These are phyloP conservation scores for Isurus oxyrinchus DNA, from an alignment of 2,113 vertebrate species.

Conservation along the genomic window DNA sequence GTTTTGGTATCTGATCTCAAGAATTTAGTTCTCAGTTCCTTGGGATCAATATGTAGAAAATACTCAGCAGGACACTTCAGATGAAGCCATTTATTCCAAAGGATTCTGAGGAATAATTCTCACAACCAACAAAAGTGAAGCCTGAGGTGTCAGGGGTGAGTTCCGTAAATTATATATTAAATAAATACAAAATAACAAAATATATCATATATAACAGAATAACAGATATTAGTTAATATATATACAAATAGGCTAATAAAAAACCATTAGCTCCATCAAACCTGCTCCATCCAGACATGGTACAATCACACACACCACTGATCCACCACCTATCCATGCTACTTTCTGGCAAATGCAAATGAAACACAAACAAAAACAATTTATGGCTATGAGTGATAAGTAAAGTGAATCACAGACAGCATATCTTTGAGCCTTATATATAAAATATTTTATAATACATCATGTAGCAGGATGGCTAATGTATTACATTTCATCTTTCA, in stretches of 20 bases:
- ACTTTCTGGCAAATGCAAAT: neutral
- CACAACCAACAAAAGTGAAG: neutral
- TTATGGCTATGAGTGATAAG: neutral
- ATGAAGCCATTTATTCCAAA: neutral
- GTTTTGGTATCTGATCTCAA: neutral
- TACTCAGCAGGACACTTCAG: neutral
- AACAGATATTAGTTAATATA: neutral
- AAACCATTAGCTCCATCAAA: neutral
- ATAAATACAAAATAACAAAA: neutral
- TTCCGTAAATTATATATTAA: neutral
- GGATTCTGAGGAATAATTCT: neutral
- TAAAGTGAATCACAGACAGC: neutral
- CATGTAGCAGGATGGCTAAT: neutral
- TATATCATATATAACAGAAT: neutral
- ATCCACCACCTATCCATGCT: neutral
- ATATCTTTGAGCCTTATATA: neutral
- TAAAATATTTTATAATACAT: neutral
- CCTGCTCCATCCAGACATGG: neutral
- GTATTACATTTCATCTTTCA: neutral
- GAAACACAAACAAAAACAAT: neutral
- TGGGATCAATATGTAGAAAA: neutral
- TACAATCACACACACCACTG: neutral
- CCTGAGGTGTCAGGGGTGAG: neutral
- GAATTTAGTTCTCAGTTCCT: neutral
- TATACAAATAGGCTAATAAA: neutral